Conservation (phyloP, 2,797 vertebrate genomes). For the Chloroceryle amazona region DNA sequence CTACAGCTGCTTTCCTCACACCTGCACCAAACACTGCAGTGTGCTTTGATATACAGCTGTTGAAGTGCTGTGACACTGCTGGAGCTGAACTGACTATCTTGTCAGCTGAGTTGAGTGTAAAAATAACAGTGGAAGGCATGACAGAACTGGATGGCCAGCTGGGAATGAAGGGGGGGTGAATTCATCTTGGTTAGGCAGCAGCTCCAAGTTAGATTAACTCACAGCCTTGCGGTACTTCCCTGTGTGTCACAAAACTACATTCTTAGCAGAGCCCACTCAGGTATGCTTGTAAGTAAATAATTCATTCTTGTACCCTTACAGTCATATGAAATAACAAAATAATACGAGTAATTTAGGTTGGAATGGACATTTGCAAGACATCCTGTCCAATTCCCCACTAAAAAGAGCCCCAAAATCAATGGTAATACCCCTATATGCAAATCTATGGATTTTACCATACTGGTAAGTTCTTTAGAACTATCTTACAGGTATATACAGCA, state of each 20-base stretch:
- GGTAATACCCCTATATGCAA: neutral
- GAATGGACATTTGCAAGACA: neutral
- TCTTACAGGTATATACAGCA: neutral
- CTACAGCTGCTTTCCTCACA: neutral
- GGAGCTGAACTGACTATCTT: neutral
- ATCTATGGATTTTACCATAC: neutral
- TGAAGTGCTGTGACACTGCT: neutral
- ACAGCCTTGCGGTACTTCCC: neutral
- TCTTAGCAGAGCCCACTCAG: neutral
- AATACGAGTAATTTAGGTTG: neutral
- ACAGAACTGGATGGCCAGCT: neutral
- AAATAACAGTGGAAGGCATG: neutral
- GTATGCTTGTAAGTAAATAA: neutral
- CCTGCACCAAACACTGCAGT: neutral
- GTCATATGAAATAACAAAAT: neutral
- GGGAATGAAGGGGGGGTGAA: neutral
- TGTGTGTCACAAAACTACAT: neutral
- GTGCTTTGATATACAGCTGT: neutral
- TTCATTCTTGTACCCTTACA: neutral
- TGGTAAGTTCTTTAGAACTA: neutral
- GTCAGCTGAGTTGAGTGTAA: neutral
- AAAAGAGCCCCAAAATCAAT: neutral
- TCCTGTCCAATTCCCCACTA: neutral
- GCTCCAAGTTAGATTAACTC: neutral
- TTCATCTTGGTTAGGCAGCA: neutral